These are phyloP conservation scores for Ephestia elutella DNA, from an alignment of 1,140 invertebrate genomes.

Conservation along the genomic window DNA sequence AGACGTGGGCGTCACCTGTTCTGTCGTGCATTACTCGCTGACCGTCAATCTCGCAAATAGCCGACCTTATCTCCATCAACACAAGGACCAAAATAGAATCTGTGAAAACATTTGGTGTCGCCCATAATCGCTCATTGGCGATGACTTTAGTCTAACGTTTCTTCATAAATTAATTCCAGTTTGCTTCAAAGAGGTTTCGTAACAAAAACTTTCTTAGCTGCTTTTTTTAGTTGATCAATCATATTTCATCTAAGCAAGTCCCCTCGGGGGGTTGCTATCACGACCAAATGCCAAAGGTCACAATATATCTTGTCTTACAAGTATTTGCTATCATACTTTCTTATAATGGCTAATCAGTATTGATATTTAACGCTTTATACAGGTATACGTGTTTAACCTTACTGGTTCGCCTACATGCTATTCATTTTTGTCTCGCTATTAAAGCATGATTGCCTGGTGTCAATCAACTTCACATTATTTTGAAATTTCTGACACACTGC, in stretches of 20 bases:
- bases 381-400: constrained; percentile 12
- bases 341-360: constrained; percentile 9
- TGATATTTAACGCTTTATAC: constrained; percentile 7
- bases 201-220: constrained; percentile 6
- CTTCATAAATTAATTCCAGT: background rate
- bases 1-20: constrained; percentile 36
- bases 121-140: constrained; percentile 15
- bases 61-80: constrained; percentile 11
- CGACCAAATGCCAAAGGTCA: background rate
- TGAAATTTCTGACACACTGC: constrained; percentile 22
- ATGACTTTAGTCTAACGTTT: background rate
- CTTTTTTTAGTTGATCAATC: constrained; percentile 8
- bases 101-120: background rate
- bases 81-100: constrained; percentile 12
- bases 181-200: background rate
- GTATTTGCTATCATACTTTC: constrained; percentile 5
- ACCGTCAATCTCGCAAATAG: background rate
- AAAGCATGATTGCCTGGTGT: constrained; percentile 24
- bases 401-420: constrained; percentile 27
- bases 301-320: background rate
- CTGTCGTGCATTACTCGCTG: constrained; percentile 22
- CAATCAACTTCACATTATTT: constrained; percentile 18
- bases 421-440: constrained; percentile 25
- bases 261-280: constrained; percentile 3
- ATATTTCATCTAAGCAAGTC: background rate